Evolutionary conservation across 2,113 vertebrate species (phyloP).

Genomic region (Festucalex cinctus): DNA sequence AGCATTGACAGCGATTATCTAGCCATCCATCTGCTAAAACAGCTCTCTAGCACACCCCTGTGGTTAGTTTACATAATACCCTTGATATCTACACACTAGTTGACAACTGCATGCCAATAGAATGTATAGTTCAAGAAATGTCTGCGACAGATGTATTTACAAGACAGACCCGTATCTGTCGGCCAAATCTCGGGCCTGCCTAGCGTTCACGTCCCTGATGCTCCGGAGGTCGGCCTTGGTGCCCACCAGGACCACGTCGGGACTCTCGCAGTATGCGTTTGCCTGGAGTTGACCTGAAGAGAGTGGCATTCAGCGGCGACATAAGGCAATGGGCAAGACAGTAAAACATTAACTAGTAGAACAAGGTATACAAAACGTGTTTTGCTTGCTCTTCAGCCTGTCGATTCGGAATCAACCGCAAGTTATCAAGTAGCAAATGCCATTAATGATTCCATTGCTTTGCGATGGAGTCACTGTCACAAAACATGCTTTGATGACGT

Average conservation of each 20-base stretch:
- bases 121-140: not conserved
- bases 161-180: conserved; percentile 84
- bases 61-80: conserved; percentile 11
- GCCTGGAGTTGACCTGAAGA: conserved; percentile 86
- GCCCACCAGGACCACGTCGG: conserved; percentile 91
- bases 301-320: not conserved
- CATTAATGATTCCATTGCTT: too few relatives aligned
- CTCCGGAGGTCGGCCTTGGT: conserved; percentile 88
- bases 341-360: not conserved
- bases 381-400: too few relatives aligned
- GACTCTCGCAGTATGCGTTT: conserved; percentile 93
- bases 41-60: conserved; percentile 15
- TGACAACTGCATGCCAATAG: too few relatives aligned
- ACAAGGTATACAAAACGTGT: too few relatives aligned
- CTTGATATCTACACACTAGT: too few relatives aligned
- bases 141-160: not conserved
- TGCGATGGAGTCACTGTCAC: not conserved
- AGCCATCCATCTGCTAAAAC: not conserved
- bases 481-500: not conserved
- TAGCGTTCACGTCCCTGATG: conserved; percentile 82
- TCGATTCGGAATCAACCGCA: too few relatives aligned
- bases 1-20: too few relatives aligned
- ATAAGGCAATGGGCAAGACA: not conserved
- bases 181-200: conserved; percentile 85
- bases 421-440: too few relatives aligned